A percentile compares a stretch with the other conserved stretches of the same genome.
phyloP scores from a whole-genome alignment of 2,797 vertebrate species.

The Lacerta agilis region DNA sequence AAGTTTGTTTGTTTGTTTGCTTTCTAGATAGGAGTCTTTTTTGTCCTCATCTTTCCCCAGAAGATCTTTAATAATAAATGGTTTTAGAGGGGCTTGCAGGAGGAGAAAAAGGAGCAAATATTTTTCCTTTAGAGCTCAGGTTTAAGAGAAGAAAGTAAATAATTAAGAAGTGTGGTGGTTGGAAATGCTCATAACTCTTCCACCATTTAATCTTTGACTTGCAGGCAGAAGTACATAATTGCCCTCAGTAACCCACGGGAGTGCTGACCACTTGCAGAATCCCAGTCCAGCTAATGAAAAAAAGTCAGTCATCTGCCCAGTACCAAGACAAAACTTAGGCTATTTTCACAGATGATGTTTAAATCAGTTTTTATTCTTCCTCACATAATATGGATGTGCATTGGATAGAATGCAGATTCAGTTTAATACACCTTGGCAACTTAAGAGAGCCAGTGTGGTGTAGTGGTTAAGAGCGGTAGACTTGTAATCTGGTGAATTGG shows the following conservation, averaged over 20 bases:
- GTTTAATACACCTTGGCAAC: neutral
- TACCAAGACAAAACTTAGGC: neutral
- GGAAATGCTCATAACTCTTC: constrained; percentile 44
- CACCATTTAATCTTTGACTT: constrained; percentile 57
- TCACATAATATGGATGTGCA: neutral
- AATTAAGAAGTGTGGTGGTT: neutral
- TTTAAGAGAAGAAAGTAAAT: constrained; percentile 45
- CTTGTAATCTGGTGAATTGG: too few relatives aligned
- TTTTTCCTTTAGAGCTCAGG: constrained; percentile 45
- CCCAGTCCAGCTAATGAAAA: constrained; percentile 4
- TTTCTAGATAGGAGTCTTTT: constrained; percentile 9
- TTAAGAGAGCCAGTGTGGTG: too few relatives aligned
- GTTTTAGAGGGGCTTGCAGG: neutral
- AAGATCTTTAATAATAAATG: constrained; percentile 9
- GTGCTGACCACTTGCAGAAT: constrained; percentile 36
- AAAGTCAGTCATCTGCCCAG: neutral
- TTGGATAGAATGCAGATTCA: neutral
- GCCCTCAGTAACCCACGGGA: constrained; percentile 46
- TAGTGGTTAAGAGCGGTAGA: too few relatives aligned
- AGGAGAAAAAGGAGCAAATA: constrained; percentile 27
- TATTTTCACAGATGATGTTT: neutral
- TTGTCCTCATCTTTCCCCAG: neutral
- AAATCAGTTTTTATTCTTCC: neutral
- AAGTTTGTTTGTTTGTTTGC: neutral
- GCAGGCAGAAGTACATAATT: constrained; percentile 23